Evolutionary conservation across 2,888 invertebrate species (phyloP).

Genomic region (Leptinotarsa tumamoca): DNA sequence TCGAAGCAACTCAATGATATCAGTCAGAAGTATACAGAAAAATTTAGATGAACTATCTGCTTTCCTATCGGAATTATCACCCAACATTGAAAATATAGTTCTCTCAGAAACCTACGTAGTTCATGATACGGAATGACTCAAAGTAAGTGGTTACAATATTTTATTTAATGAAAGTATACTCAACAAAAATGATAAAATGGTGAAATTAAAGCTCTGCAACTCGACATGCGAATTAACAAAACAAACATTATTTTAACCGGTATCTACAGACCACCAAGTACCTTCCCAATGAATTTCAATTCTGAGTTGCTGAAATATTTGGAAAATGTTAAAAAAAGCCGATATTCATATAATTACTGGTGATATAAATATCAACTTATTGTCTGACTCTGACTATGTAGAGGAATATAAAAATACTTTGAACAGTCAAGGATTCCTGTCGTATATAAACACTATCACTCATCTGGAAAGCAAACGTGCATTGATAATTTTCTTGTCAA

Average conservation of each 20-base stretch:
- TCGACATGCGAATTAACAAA: slow-evolving; percentile 4
- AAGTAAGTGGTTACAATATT: slow-evolving; percentile 11
- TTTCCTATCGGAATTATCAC: slow-evolving; percentile 5
- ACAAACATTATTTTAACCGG: slow-evolving; percentile 12
- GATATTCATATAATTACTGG: background rate
- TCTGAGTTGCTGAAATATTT: background rate
- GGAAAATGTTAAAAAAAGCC: background rate
- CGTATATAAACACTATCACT: slow-evolving; percentile 19
- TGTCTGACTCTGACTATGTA: slow-evolving; percentile 10
- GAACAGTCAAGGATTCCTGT: slow-evolving; percentile 22
- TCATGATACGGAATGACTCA: slow-evolving; percentile 4
- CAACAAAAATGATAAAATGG: slow-evolving; percentile 18
- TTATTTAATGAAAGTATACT: slow-evolving; percentile 8
- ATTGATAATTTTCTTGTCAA: slow-evolving; percentile 25
- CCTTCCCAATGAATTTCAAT: slow-evolving; percentile 1
- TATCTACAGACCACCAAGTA: slow-evolving; percentile 4
- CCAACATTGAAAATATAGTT: slow-evolving; percentile 12
- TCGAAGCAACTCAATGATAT: too few species aligned
- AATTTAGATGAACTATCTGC: slow-evolving; percentile 7
- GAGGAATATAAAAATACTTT: slow-evolving; percentile 27
- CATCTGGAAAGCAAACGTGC: slow-evolving; percentile 5
- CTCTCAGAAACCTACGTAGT: slow-evolving; percentile 18
- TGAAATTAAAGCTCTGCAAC: slow-evolving; percentile 1
- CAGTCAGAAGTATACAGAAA: slow-evolving; percentile 21
- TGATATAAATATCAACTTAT: background rate